Evolutionary conservation across 2,888 invertebrate genomes (phyloP), one percentile per base, ranked within the genome.

Genomic region (Cynaeus angustus): DNA sequence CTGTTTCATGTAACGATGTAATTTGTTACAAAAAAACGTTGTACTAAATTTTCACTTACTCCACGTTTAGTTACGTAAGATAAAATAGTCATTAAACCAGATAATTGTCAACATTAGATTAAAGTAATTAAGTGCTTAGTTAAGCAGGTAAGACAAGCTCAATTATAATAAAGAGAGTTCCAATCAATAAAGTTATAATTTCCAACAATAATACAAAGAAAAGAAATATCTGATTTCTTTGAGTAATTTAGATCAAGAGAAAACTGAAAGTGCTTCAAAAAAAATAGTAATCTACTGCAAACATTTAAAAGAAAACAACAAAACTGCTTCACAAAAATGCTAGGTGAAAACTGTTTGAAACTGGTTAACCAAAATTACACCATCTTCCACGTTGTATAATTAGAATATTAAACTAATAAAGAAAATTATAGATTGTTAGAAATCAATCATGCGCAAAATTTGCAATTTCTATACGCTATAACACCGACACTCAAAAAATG

Each of bases 161-260:
- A 41, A 41, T 7, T 33, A 41, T 1, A 41, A 12, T 41, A 41
- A 41, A 41, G 12, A 12, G 41, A 41, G 3, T 41, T 41, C 41
- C 41, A 12, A 41, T 41, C 41, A 12, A n/a, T n/a, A 41, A 10
- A 3, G 13, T 13, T 12, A 41, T 13, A 41, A 12, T 41, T 41
- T 41, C 7, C 41, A n/a, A 41, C 41, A 41, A 41, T 6, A 41
- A 12, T n/a, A 41, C 41, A 41, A 41, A 41, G 41, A 41, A 41
- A 41, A n/a, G 1, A 41, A 41, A 38, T 10, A 8, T 21, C 30
- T 9, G 16, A 16, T 41, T 41, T 13, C 41, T 41, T 41, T 6
- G 41, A 41, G 58, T 30, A 12, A 58, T 58, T 58, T 58, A 58
- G 45, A 58, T 58, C 41, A 38, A 58, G 58, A 58, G 41, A 58